Evolutionary conservation across 2,113 vertebrate species (phyloP), one percentile per base, ranked within the genome.

Genomic region (Nycticryphes semicollaris): DNA sequence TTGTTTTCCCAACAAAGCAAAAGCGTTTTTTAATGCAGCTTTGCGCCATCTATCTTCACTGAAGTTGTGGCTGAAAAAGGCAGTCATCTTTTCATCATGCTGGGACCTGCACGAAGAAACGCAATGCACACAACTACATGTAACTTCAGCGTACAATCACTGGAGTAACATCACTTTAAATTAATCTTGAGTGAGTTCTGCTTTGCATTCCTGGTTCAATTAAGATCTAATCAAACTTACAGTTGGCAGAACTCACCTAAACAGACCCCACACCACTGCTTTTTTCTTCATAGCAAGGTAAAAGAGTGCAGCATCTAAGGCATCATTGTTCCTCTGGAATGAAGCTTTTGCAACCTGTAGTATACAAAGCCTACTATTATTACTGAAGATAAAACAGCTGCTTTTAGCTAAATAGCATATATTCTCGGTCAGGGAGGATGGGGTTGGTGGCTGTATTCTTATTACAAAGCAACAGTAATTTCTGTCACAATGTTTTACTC

Each of bases 201-300:
- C 63, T 87, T 82, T 78, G 76, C 53, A 64, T 67, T 89, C 41
- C 75, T 76, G 9, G 25, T 66, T 94, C 87, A 89, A n/a, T 64
- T 81, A 60, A 41, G 48, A 57, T 35, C 67, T 72, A 43, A 74
- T 60, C 37, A 76, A 78, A 57, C 24, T 86, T 43, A 33, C 11
- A 78, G 35, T 72, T 59, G 73, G 77, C 35, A 73, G 31, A 91
- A 93, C 88, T 97, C 94, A 99, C 99, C 99, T 99, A 97, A 99
- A 99, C 15, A 99, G 98, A 48, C 99, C 99, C 99, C 99, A 99
- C 19, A 99, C 98, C 47, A 99, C 99, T 39, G 99, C 99, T 93
- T 99, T 99, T 96, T 99, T 99, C 98, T 99, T 99, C 99, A 99
- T 99, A 54, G 99, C 99, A 96, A 99, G 98, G 96, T 99, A 99